Conservation (phyloP, 2,888 invertebrate genomes). For the Brenthis hecate region DNA sequence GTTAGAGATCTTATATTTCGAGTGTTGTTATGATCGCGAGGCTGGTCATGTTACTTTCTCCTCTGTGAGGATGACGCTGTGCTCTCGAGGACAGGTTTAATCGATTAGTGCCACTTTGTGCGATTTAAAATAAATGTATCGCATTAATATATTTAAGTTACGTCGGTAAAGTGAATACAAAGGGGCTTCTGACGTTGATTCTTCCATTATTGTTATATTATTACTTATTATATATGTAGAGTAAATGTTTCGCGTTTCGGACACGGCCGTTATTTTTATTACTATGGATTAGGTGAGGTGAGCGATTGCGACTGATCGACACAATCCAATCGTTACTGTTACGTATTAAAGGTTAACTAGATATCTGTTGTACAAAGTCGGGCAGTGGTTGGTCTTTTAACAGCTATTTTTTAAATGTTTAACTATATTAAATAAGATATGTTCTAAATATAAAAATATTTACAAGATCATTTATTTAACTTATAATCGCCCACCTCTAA, state of each 20-base stretch:
- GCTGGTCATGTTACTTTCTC: conserved; percentile 43
- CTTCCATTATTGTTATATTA: conserved; percentile 71
- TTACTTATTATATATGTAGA: conserved; percentile 1
- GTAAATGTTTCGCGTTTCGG: background rate
- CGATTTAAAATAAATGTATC: background rate
- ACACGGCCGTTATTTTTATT: background rate
- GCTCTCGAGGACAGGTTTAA: conserved; percentile 18
- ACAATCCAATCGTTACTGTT: background rate
- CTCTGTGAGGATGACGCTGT: conserved; percentile 54
- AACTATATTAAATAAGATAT: background rate
- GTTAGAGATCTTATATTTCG: background rate
- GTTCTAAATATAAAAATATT: conserved; percentile 5
- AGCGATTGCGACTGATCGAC: conserved; percentile 11
- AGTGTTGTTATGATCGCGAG: background rate
- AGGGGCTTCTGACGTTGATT: conserved; percentile 67
- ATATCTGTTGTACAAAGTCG: background rate
- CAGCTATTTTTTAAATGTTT: too few species aligned
- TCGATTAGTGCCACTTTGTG: background rate
- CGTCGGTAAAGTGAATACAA: conserved; percentile 41
- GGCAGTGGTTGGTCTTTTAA: too few species aligned
- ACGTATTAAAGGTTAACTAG: conserved; percentile 7
- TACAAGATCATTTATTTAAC: conserved; percentile 6
- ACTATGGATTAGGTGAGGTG: conserved; percentile 5
- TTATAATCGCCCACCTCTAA: conserved; percentile 21
- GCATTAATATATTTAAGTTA: conserved; percentile 4